These are phyloP conservation scores for Himalopsyche tibetana DNA, from an alignment of 2,888 invertebrate species.

Conservation along the genomic window DNA sequence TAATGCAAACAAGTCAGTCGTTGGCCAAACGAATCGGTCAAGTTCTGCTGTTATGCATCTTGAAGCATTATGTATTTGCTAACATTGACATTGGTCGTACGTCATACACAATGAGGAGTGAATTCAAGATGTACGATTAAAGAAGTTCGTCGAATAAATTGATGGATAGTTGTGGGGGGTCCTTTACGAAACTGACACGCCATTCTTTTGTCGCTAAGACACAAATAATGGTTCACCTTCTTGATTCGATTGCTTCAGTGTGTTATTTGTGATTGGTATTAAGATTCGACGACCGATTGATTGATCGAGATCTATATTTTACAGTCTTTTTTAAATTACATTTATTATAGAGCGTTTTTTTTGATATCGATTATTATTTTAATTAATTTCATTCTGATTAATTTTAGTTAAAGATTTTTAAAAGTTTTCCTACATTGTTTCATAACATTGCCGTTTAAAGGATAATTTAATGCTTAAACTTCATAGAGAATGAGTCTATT, in stretches of 20 bases:
- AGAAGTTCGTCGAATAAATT: not conserved
- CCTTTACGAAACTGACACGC: not conserved
- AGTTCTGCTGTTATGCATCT: slow-evolving; percentile 18
- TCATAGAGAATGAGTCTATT: no score
- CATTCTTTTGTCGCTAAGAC: slow-evolving; percentile 32
- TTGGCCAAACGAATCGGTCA: slow-evolving; percentile 25
- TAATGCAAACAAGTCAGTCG: not conserved
- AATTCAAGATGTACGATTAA: slow-evolving; percentile 23
- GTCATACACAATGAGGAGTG: slow-evolving; percentile 4
- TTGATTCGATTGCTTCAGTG: not conserved
- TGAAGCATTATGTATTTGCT: not conserved
- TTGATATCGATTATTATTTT: no score
- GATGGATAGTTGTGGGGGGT: not conserved
- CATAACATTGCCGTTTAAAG: no score
- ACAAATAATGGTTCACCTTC: not conserved
- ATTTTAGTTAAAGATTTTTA: no score
- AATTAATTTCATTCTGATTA: no score
- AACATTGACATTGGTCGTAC: slow-evolving; percentile 28
- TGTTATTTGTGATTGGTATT: not conserved
- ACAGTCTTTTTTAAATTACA: not conserved
- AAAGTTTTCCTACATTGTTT: no score
- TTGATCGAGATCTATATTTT: not conserved
- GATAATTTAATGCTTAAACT: no score
- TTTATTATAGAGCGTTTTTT: no score
- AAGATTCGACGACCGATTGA: not conserved